Evolutionary conservation across 1,140 invertebrate genomes (phyloP).

Genomic region (Frieseomelitta varia): DNA sequence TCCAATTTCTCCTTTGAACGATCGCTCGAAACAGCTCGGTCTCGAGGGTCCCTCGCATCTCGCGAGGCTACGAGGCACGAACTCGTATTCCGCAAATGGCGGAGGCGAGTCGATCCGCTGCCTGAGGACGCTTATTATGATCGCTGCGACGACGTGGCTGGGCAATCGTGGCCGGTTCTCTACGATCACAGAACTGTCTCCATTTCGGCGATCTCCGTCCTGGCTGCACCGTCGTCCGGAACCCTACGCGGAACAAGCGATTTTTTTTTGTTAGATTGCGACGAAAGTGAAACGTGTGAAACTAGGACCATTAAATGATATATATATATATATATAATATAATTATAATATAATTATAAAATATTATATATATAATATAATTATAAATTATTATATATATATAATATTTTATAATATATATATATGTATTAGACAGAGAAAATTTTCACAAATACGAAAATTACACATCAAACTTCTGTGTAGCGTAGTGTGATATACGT

Average conservation of each 20-base stretch:
- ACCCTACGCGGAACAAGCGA: slow-evolving; percentile 59
- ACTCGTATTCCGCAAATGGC: slow-evolving; percentile 51
- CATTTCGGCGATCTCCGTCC: slow-evolving; percentile 92
- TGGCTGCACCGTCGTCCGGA: slow-evolving; percentile 79
- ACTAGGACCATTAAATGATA: background rate
- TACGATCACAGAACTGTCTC: slow-evolving; percentile 92
- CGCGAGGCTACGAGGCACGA: slow-evolving; percentile 33
- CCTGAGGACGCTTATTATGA: slow-evolving; percentile 3
- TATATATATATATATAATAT: too few species aligned
- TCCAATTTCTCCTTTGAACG: background rate
- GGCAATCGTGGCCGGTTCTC: slow-evolving; percentile 56
- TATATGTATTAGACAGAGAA: background rate
- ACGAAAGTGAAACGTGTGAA: too few species aligned
- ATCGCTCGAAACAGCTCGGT: background rate
- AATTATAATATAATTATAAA: too few species aligned
- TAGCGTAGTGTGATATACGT: too few species aligned
- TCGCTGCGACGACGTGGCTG: slow-evolving; percentile 15
- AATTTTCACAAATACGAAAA: too few species aligned
- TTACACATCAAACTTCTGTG: too few species aligned
- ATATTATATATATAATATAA: too few species aligned
- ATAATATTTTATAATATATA: too few species aligned
- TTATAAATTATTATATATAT: too few species aligned
- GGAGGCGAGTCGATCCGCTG: slow-evolving; percentile 23
- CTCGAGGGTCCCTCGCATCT: background rate
- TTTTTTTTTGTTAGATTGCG: background rate